phyloP scores from a whole-genome alignment of 2,113 vertebrate species.

The Hippocampus mohnikei region DNA sequence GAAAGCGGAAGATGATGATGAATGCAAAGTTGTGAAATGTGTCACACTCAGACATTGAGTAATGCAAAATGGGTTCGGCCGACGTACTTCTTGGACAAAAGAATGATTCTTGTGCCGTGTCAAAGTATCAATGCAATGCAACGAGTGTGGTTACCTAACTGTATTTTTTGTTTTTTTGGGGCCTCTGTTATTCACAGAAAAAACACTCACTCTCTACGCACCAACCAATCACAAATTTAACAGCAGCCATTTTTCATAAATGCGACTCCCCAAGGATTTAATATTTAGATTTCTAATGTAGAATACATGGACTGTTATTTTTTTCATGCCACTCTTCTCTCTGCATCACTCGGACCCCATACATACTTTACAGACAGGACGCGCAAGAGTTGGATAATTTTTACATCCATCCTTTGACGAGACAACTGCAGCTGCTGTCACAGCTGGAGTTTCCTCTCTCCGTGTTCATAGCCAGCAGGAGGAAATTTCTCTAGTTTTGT shows the following conservation, averaged over 20 bases:
- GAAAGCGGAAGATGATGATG: neutral
- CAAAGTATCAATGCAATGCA: neutral
- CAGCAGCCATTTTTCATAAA: neutral
- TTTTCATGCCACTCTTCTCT: neutral
- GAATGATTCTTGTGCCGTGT: neutral
- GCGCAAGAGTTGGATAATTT: neutral
- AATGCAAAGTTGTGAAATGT: neutral
- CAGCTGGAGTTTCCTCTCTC: slow-evolving; percentile 12
- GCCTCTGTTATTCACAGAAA: no score
- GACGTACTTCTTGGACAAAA: neutral
- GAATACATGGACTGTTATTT: neutral
- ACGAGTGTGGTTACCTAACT: neutral
- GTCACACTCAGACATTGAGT: neutral
- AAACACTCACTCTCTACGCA: neutral
- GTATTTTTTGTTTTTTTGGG: neutral
- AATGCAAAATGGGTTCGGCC: neutral
- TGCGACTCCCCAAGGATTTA: neutral
- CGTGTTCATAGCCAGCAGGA: neutral
- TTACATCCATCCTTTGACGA: slow-evolving; percentile 6
- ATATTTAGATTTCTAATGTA: neutral
- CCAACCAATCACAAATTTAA: neutral
- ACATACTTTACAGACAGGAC: neutral
- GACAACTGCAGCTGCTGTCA: slow-evolving; percentile 15
- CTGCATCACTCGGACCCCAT: neutral
- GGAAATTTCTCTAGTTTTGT: neutral